phyloP scores from a whole-genome alignment of 2,888 invertebrate genomes.

The Acleris emargana region DNA sequence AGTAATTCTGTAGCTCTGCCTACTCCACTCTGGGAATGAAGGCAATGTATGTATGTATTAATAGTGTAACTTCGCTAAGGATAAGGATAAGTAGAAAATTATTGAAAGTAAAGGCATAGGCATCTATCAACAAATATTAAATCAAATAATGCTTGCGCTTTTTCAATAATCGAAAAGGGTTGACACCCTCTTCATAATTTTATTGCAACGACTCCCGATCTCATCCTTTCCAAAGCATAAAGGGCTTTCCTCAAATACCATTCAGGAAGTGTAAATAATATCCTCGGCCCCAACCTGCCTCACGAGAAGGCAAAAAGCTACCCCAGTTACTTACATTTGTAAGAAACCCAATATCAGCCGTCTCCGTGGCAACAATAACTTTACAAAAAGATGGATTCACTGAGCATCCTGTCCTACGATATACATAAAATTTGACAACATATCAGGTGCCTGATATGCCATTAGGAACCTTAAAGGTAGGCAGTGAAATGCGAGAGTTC shows the following conservation, averaged over 20 bases:
- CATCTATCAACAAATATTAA: too few relatives aligned
- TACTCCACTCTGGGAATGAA: too few relatives aligned
- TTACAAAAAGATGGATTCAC: constrained; percentile 38
- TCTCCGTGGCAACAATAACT: constrained; percentile 36
- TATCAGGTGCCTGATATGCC: not conserved
- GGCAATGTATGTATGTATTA: too few relatives aligned
- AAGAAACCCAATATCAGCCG: constrained; percentile 35
- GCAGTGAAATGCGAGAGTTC: not conserved
- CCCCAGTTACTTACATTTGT: constrained; percentile 31
- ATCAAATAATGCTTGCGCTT: too few relatives aligned
- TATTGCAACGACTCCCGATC: constrained; percentile 4
- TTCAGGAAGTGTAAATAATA: constrained; percentile 31
- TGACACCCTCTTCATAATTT: not conserved
- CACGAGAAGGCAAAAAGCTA: constrained; percentile 22
- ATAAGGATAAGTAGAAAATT: too few relatives aligned
- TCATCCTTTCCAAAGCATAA: constrained; percentile 10
- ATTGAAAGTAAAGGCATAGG: too few relatives aligned
- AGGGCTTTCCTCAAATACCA: constrained; percentile 13
- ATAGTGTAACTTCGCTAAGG: too few relatives aligned
- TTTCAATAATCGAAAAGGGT: too few relatives aligned
- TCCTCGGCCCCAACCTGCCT: constrained; percentile 15
- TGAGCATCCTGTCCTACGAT: constrained; percentile 29
- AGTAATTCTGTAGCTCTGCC: too few relatives aligned
- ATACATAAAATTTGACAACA: constrained; percentile 31
- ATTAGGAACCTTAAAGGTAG: constrained; percentile 3